Percentiles rank a stretch among this genome's conserved stretches.
Evolutionary conservation across 2,888 invertebrate species (phyloP).

Genomic region (Drosophila parthenogenetica): DNA sequence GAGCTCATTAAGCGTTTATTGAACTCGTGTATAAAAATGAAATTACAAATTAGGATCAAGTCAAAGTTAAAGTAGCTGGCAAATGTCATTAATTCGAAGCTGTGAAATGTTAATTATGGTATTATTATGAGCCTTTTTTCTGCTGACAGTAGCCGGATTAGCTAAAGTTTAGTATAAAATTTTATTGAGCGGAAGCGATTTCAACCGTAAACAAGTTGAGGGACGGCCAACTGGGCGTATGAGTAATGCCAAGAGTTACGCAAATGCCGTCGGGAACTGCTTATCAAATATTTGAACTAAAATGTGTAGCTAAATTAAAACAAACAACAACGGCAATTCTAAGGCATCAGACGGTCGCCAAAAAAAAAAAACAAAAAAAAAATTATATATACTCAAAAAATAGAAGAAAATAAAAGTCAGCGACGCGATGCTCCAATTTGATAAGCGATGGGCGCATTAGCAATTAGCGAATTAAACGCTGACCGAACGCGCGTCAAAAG

Average conservation of each 20-base stretch:
- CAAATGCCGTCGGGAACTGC: slow-evolving; percentile 56
- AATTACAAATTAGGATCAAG: slow-evolving; percentile 21
- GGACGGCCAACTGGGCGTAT: slow-evolving; percentile 58
- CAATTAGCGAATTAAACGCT: slow-evolving; percentile 80
- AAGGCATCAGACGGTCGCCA: slow-evolving; percentile 54
- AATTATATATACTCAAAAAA: slow-evolving; percentile 9
- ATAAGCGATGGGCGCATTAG: slow-evolving; percentile 74
- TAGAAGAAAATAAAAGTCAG: slow-evolving; percentile 56
- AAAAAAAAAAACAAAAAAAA: slow-evolving; percentile 31
- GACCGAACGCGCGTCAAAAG: slow-evolving; percentile 51
- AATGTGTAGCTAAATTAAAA: slow-evolving; percentile 77
- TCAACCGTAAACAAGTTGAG: slow-evolving; percentile 55
- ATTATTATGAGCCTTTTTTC: background rate
- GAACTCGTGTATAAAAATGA: slow-evolving; percentile 37
- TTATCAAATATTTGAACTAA: slow-evolving; percentile 80
- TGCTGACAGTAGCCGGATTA: background rate
- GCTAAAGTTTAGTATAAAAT: slow-evolving; percentile 7
- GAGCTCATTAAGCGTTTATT: slow-evolving; percentile 67
- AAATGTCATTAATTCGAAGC: slow-evolving; percentile 3
- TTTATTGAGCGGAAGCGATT: slow-evolving; percentile 62
- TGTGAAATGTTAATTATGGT: slow-evolving; percentile 17
- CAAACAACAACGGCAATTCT: slow-evolving; percentile 48
- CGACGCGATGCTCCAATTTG: slow-evolving; percentile 78
- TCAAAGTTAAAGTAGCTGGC: slow-evolving; percentile 4
- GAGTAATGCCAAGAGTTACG: slow-evolving; percentile 72